Evolutionary conservation across 2,888 invertebrate species (phyloP), one percentile per base, ranked within the genome.

Genomic region (Bugulina stolonifera): DNA sequence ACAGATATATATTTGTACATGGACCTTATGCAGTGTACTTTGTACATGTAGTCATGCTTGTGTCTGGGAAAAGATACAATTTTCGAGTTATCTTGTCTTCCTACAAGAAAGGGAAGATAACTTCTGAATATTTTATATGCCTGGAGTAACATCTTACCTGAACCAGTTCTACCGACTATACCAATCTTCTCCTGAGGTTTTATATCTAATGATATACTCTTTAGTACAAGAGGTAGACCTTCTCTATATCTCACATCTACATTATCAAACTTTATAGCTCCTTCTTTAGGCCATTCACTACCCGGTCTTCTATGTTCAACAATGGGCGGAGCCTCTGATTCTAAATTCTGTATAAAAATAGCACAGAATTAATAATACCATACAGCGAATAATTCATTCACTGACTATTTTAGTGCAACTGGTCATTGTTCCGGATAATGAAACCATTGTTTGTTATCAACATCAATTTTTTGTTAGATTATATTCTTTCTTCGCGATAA

Each of bases 291-390:
- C 70, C 70, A 70, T 3, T 29, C 23, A 70, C 70, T 70, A 2
- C 23, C 25, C 2, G 84, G 81, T 71, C 79, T 76, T 35, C 79
- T 78, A 69, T 77, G 77, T 34, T 77, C 77, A 23, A 80, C 77
- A 27, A 79, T 74, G n/a, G 78, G 72, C 14, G 81, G 77, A 25
- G 81, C 80, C 75, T 83, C 85, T 72, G 80, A 76, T 72, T 79
- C 78, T 27, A 80, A 76, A 55, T 81, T 77, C 80, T 79, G 70
- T 3, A 72, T 75, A 73, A 75, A 54, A 58, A 55, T 55, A 55
- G n/a, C 5, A 22, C 52, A 52, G 10, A 52, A 52, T 10, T 5
- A 55, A 18, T 43, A 43, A 43, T 43, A 10, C 10, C 43, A 43
- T 43, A 18, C 18, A 18, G 43, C 5, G 18, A 43, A 43, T 43